A percentile compares a stretch with the other conserved stretches of the same genome.
These are phyloP conservation scores for Solenodon paradoxus DNA, from an alignment of 2,113 vertebrate species.

Conservation along the genomic window DNA sequence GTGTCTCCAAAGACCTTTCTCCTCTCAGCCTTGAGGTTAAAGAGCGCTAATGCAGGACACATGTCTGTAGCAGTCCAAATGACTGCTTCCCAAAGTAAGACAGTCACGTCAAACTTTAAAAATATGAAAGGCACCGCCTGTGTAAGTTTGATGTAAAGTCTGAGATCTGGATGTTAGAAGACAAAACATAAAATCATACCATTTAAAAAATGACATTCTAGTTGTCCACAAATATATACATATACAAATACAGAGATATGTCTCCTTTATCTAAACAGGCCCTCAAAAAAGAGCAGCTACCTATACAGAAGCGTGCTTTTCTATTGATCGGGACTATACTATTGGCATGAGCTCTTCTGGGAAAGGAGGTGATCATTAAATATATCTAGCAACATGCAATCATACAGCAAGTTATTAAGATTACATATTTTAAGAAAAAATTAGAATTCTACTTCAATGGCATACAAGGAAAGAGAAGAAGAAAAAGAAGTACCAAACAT, in stretches of 20 bases:
- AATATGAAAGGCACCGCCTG: background rate
- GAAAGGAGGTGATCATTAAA: slow-evolving; percentile 66
- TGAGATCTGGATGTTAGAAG: background rate
- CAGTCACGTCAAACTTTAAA: background rate
- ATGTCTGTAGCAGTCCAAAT: background rate
- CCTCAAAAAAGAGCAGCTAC: background rate
- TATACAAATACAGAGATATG: background rate
- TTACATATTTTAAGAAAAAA: slow-evolving; percentile 72
- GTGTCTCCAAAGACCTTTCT: background rate
- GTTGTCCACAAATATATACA: background rate
- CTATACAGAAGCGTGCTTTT: slow-evolving; percentile 24
- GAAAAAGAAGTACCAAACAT: slow-evolving; percentile 41
- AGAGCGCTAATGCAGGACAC: accelerated
- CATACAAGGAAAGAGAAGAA: slow-evolving; percentile 16
- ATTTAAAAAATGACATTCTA: background rate
- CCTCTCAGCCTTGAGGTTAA: background rate
- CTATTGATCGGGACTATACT: slow-evolving; percentile 52
- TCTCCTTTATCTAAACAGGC: background rate
- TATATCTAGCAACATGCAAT: slow-evolving; percentile 46
- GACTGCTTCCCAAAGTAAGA: background rate
- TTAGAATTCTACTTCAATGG: slow-evolving; percentile 67
- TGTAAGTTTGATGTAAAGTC: background rate
- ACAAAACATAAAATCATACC: background rate
- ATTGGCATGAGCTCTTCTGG: slow-evolving; percentile 49
- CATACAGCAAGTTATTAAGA: slow-evolving; percentile 68